Percentiles rank a stretch among this genome's conserved stretches.
These are phyloP conservation scores for Orussus abietinus DNA, from an alignment of 1,140 invertebrate species.

Conservation along the genomic window DNA sequence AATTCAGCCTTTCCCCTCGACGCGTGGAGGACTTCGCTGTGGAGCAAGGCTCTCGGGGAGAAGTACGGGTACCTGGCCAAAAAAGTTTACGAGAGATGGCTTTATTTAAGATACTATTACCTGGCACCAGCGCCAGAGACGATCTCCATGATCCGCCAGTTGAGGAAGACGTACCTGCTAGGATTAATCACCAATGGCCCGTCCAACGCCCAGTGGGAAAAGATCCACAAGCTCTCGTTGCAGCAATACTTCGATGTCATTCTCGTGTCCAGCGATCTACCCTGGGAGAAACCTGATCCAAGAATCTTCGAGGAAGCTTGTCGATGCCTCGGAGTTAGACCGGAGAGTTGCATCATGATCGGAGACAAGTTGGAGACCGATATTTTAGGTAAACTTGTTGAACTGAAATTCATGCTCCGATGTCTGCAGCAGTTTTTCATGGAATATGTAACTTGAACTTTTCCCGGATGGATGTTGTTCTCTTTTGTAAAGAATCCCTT, in stretches of 20 bases:
- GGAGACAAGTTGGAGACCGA: conserved; percentile 83
- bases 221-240: conserved; percentile 66
- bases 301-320: conserved; percentile 76
- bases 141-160: conserved; percentile 60
- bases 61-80: conserved; percentile 67
- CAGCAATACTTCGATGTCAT: conserved; percentile 73
- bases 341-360: conserved; percentile 76
- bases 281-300: conserved; percentile 78
- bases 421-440: conserved; percentile 19
- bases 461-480: no score
- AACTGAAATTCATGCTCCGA: conserved; percentile 14
- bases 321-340: conserved; percentile 65
- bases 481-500: conserved; percentile 14
- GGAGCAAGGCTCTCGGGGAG: conserved; percentile 71
- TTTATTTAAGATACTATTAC: conserved; percentile 70
- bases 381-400: conserved; percentile 55
- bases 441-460: no score
- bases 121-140: conserved; percentile 64
- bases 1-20: conserved; percentile 67
- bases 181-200: conserved; percentile 81
- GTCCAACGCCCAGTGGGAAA: conserved; percentile 82
- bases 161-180: conserved; percentile 67
- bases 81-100: conserved; percentile 70
- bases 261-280: conserved; percentile 75
- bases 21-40: conserved; percentile 70